Evolutionary conservation across 92 coral and sea anemone genomes (phyloP).

Genomic region (Plumapathes pennacea): DNA sequence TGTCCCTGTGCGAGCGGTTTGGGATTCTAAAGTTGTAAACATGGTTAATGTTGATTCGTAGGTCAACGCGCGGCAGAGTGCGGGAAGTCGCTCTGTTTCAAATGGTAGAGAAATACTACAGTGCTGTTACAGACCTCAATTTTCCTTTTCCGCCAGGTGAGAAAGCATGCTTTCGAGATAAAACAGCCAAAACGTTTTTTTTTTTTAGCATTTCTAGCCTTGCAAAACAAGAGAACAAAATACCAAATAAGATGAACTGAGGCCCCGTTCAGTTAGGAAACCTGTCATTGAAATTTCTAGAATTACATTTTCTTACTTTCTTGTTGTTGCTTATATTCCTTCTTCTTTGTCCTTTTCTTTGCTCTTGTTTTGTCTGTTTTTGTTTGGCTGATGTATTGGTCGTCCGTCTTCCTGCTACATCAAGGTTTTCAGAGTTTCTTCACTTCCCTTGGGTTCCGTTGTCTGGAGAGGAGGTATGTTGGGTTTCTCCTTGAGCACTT

Average conservation of each 20-base stretch:
- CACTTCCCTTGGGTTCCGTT: slow-evolving; percentile 80
- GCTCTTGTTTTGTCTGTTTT: too few species aligned
- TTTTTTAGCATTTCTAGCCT: too few species aligned
- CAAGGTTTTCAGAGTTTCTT: slow-evolving; percentile 85
- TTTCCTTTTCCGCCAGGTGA: slow-evolving; percentile 92
- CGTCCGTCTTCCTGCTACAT: too few species aligned
- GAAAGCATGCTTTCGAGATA: neutral
- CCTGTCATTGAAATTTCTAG: too few species aligned
- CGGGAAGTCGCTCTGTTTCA: slow-evolving; percentile 88
- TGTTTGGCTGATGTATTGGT: too few species aligned
- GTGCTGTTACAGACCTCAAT: slow-evolving; percentile 72
- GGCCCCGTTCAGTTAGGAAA: neutral
- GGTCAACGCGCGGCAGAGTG: slow-evolving; percentile 76
- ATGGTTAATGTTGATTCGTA: slow-evolving; percentile 11
- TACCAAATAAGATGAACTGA: neutral
- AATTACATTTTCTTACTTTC: too few species aligned
- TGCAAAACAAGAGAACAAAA: too few species aligned
- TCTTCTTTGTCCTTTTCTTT: too few species aligned
- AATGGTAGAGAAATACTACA: slow-evolving; percentile 81
- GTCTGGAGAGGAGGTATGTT: slow-evolving; percentile 73
- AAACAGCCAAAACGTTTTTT: neutral
- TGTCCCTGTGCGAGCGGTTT: too few species aligned
- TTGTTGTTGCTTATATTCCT: too few species aligned
- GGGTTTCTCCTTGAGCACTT: neutral
- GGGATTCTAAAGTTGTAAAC: too few species aligned